phyloP scores from a whole-genome alignment of 1,140 invertebrate species.

The Pristionchus pacificus region DNA sequence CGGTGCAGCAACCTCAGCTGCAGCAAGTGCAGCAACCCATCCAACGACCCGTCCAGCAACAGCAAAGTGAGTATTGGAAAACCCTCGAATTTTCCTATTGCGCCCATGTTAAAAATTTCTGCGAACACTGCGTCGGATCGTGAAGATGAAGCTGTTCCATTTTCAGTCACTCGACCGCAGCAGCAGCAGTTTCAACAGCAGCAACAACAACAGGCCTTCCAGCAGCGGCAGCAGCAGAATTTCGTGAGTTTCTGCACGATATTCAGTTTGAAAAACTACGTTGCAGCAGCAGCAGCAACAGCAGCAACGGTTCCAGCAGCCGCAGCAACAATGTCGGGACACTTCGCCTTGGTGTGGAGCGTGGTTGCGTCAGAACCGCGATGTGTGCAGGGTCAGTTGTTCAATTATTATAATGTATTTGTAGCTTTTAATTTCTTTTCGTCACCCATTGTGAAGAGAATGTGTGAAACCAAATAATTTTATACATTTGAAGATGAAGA shows the following conservation, averaged over 20 bases:
- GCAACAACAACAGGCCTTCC: slow-evolving; percentile 20
- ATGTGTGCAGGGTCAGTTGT: slow-evolving; percentile 36
- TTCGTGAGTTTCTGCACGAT: neutral
- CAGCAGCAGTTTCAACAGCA: slow-evolving; percentile 28
- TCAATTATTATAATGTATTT: too few species aligned
- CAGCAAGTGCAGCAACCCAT: neutral
- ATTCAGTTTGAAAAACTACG: too few species aligned
- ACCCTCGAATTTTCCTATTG: too few species aligned
- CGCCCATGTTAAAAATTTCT: too few species aligned
- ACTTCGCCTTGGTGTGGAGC: slow-evolving; percentile 41
- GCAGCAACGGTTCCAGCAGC: slow-evolving; percentile 10
- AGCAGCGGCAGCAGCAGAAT: neutral
- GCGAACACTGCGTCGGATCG: neutral
- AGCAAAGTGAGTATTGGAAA: neutral
- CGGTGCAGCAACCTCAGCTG: too few species aligned
- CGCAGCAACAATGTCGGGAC: slow-evolving; percentile 31
- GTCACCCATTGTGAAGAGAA: too few species aligned
- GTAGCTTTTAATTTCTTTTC: too few species aligned
- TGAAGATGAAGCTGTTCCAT: neutral
- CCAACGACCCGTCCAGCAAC: neutral
- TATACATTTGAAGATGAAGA: too few species aligned
- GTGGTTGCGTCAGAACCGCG: slow-evolving; percentile 41
- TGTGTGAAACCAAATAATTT: too few species aligned
- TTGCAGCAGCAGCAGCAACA: slow-evolving; percentile 22
- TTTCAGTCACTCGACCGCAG: slow-evolving; percentile 11